Conservation (phyloP, 2,888 invertebrate species). For the Trissolcus brochymenae region DNA sequence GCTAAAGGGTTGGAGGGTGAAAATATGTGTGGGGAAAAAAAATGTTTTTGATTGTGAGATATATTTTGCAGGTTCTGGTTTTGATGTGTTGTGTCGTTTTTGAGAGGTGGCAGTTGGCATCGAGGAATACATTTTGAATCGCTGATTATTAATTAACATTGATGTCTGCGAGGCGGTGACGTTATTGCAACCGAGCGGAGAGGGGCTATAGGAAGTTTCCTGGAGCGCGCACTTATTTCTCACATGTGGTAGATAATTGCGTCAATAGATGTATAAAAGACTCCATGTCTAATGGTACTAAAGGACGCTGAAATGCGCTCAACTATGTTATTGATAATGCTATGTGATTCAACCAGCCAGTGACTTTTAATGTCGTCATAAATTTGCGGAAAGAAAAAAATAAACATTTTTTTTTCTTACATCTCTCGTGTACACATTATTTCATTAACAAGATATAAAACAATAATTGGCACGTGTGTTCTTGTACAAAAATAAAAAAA, state of each 20-base stretch:
- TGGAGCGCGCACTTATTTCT: conserved; percentile 29
- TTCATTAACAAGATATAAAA: no score
- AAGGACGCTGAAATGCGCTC: conserved; percentile 32
- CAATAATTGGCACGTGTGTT: no score
- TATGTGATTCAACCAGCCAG: conserved; percentile 12
- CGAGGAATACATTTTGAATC: no score
- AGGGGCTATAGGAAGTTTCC: conserved; percentile 1
- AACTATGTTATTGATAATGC: conserved; percentile 37
- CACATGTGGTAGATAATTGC: conserved; percentile 38
- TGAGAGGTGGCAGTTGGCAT: no score
- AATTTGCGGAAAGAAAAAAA: neutral
- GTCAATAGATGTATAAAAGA: conserved; percentile 15
- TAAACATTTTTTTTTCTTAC: neutral
- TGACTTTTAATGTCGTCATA: conserved; percentile 17
- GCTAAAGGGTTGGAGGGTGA: no score
- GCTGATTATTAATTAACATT: no score
- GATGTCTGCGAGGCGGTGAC: neutral
- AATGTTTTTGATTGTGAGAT: no score
- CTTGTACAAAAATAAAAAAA: no score
- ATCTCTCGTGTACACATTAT: no score
- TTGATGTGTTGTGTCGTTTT: no score
- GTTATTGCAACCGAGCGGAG: neutral
- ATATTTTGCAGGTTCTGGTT: no score
- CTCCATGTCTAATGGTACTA: conserved; percentile 30
- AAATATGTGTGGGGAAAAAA: no score